Percentiles rank a stretch among this genome's conserved stretches.
phyloP scores from a whole-genome alignment of 2,797 vertebrate species.

The Gallinago solitaria region DNA sequence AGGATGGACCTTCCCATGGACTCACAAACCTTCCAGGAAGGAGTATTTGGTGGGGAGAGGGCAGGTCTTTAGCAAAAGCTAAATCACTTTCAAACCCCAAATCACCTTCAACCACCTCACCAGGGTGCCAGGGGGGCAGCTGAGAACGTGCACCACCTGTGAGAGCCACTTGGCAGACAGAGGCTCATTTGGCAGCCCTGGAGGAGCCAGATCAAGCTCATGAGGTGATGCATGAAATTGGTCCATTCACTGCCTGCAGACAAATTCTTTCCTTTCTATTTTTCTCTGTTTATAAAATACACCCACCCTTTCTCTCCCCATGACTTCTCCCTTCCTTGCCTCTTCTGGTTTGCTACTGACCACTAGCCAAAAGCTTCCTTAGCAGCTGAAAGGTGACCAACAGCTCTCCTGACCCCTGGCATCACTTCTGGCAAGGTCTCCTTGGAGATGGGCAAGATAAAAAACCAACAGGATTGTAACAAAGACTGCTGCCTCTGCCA shows the following conservation, averaged over 20 bases:
- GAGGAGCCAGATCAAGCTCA: neutral
- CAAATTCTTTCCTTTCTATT: neutral
- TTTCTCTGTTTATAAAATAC: neutral
- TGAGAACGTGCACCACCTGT: accelerated
- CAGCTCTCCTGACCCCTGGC: neutral
- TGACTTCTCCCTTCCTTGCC: neutral
- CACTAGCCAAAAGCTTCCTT: neutral
- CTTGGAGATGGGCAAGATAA: neutral
- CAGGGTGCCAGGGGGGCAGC: neutral
- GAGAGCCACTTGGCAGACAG: neutral
- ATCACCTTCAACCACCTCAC: neutral
- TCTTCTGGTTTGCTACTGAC: neutral
- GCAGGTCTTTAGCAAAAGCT: neutral
- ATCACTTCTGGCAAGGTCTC: neutral
- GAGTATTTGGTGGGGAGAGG: neutral
- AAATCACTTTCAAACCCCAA: neutral
- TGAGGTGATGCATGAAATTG: neutral
- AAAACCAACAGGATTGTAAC: neutral
- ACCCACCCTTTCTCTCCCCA: neutral
- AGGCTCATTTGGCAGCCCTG: neutral
- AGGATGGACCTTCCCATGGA: neutral
- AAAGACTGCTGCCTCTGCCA: neutral
- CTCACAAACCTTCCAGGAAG: neutral
- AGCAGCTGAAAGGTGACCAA: neutral
- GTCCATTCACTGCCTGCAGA: neutral